Percentiles rank a stretch among this genome's conserved stretches.
Conservation (phyloP, 2,113 vertebrate genomes). For the Condylura cristata region DNA sequence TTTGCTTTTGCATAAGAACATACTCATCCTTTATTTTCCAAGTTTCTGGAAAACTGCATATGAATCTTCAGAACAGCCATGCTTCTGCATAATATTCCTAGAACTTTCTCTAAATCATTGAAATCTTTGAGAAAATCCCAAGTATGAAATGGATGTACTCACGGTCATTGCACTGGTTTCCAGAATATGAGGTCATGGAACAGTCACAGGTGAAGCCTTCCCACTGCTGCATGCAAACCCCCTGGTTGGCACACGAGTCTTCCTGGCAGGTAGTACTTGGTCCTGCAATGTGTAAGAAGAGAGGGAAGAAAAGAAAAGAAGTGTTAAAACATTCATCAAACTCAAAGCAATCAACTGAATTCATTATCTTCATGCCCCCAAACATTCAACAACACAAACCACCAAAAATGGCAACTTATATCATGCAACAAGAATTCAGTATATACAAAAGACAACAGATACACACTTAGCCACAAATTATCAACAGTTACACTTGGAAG, state of each 20-base stretch:
- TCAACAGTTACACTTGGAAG: slow-evolving; percentile 70
- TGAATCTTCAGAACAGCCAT: not conserved
- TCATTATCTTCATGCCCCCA: slow-evolving; percentile 53
- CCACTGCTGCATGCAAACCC: slow-evolving; percentile 98
- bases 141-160: slow-evolving; percentile 84
- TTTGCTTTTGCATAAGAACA: not conserved
- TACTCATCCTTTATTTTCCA: not conserved
- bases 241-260: slow-evolving; percentile 97
- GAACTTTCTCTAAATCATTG: not conserved
- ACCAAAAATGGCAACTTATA: slow-evolving; percentile 53
- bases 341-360: slow-evolving; percentile 20
- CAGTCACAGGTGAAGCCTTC: slow-evolving; percentile 98
- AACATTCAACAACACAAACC: slow-evolving; percentile 69
- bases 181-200: slow-evolving; percentile 98
- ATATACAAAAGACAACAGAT: slow-evolving; percentile 74
- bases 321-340: not conserved
- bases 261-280: slow-evolving; percentile 98
- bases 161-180: slow-evolving; percentile 98
- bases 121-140: not conserved
- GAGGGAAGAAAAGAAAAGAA: not conserved
- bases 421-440: slow-evolving; percentile 78
- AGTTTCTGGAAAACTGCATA: not conserved
- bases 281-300: slow-evolving; percentile 83
- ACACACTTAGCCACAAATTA: slow-evolving; percentile 75
- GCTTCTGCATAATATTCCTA: not conserved